Conservation (phyloP, 2,888 invertebrate species). For the Chaitophorus viminalis region DNA sequence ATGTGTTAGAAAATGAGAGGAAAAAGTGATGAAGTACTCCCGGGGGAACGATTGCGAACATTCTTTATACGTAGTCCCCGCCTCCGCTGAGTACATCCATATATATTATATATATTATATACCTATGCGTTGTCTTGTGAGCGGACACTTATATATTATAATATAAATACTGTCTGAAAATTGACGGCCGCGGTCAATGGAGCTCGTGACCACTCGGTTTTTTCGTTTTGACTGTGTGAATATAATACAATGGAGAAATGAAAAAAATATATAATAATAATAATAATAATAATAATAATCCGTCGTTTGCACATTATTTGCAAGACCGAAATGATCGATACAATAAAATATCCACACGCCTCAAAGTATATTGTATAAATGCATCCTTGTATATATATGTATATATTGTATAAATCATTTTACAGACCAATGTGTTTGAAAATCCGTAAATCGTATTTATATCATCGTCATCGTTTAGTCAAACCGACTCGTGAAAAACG, state of each 20-base stretch:
- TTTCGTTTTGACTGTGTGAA: neutral
- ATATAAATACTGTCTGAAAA: neutral
- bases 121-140: neutral
- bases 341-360: neutral
- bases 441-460: neutral
- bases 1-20: neutral
- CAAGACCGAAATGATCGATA: neutral
- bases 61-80: conserved; percentile 1
- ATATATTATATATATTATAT: neutral
- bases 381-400: no score
- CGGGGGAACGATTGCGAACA: conserved; percentile 47
- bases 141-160: neutral
- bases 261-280: neutral
- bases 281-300: conserved; percentile 1
- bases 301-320: neutral
- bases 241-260: neutral
- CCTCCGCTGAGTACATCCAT: neutral
- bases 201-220: conserved; percentile 30
- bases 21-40: conserved; percentile 54
- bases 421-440: neutral
- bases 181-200: conserved; percentile 23
- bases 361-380: neutral
- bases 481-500: neutral
- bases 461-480: neutral
- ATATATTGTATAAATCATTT: neutral